These are phyloP conservation scores for Siphlonurus alternatus DNA, from an alignment of 2,888 invertebrate species.

Conservation along the genomic window DNA sequence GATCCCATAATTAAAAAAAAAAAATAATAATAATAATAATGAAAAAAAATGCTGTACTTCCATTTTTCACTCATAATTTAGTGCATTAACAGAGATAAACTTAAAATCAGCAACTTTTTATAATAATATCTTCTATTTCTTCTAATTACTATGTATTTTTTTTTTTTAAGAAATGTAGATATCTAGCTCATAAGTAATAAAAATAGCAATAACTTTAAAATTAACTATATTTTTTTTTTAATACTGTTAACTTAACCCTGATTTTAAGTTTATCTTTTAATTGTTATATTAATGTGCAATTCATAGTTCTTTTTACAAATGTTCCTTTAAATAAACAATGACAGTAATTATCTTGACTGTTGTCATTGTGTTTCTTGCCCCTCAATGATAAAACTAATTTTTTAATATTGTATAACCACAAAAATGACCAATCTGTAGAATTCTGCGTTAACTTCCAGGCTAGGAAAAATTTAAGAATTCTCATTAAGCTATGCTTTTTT, in stretches of 20 bases:
- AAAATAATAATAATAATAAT: background rate
- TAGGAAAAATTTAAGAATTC: no score
- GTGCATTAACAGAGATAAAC: background rate
- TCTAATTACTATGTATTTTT: no score
- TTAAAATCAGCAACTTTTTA: background rate
- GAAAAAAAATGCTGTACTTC: background rate
- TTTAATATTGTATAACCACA: background rate
- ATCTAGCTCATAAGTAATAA: background rate
- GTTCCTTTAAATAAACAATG: background rate
- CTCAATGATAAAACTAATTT: background rate
- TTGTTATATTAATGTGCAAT: background rate
- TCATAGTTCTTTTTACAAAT: background rate
- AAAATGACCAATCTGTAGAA: background rate
- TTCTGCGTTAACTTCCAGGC: background rate
- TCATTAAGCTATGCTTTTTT: background rate
- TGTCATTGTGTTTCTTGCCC: background rate
- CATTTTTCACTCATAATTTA: background rate
- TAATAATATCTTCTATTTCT: background rate
- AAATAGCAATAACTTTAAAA: background rate
- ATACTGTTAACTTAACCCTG: background rate
- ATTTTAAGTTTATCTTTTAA: background rate
- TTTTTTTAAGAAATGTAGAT: background rate
- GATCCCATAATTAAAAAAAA: background rate
- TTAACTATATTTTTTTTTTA: no score
- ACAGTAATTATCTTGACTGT: background rate